Conservation (phyloP, 2,888 invertebrate species). For the Geotrupes spiniger region DNA sequence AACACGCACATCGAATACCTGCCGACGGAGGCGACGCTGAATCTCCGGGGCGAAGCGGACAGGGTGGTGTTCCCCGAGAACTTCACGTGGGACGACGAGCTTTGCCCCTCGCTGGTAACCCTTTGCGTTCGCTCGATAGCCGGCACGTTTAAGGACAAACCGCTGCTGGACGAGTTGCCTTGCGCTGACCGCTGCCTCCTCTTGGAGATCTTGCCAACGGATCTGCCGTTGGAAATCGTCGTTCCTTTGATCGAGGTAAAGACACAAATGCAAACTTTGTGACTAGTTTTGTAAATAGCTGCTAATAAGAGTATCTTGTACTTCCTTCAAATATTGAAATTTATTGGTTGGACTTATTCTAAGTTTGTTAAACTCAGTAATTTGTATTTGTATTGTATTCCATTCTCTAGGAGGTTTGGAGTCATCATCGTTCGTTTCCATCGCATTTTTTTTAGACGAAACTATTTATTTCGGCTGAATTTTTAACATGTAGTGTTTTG, state of each 20-base stretch:
- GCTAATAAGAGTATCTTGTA: no score
- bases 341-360: no score
- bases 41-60: conserved; percentile 45
- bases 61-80: conserved; percentile 54
- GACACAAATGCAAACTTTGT: not conserved
- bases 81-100: conserved; percentile 54
- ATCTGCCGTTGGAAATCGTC: conserved; percentile 57
- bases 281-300: no score
- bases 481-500: not conserved
- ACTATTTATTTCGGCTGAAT: no score
- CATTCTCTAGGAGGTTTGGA: no score
- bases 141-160: conserved; percentile 53
- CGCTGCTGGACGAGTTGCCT: conserved; percentile 56
- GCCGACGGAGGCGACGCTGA: conserved; percentile 40
- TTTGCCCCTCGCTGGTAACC: conserved; percentile 51
- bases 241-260: conserved; percentile 55
- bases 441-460: no score
- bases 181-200: conserved; percentile 58
- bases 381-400: no score
- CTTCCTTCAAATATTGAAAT: no score
- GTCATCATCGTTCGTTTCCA: no score
- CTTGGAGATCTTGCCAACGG: conserved; percentile 59
- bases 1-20: conserved; percentile 53
- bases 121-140: conserved; percentile 54
- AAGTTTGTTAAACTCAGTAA: no score